Base-by-base conservation (phyloP, 1,140 invertebrate species). In the Heliconius nattereri region DNA sequence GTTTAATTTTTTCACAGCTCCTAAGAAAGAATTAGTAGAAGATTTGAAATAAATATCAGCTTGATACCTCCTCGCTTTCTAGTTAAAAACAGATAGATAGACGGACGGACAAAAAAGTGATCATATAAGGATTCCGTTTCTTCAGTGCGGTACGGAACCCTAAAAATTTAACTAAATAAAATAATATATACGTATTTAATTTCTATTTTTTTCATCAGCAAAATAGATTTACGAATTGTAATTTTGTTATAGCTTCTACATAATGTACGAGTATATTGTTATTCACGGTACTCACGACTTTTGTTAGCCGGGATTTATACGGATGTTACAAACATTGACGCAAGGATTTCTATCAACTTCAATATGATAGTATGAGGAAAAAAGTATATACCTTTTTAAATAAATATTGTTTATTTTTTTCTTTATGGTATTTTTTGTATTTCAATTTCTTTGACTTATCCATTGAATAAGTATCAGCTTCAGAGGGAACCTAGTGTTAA, bases 291-390 rank as follows among this genome's bases (percentile, higher is more conserved):
- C 54, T 66, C 13, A 11, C 7, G 26, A 7, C 52, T 52, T 72
- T 78, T 73, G 71, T 37, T 26, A 26, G 16, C 7, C 13, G 11
- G 54, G 37, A 32, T 52, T 75, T 52, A 7, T 16, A 9, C 52
- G 40, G 32, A 78, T 78, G 26, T 45, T 13, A 66, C 60, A 26
- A 45, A 45, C 37, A 78, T 45, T 52, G 23, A 29, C 40, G 73
- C 23, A 49, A 45, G 40, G 73, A 45, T 49, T 49, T 49, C 29
- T 75, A 57, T 75, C 73, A 76, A 76, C 32, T 60, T 60, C 35
- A 76, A 66, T 66, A 66, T 66, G 26, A 26, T 66, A 26, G 26
- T 26, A 29, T 29, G 60, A 66, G 60, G 5, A 13, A 66, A 29
- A 60, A 29, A 66, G 1, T 23, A 57, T 23, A 29, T 29, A 29